Conservation (phyloP, 2,113 vertebrate species). For the Oxyura jamaicensis region DNA sequence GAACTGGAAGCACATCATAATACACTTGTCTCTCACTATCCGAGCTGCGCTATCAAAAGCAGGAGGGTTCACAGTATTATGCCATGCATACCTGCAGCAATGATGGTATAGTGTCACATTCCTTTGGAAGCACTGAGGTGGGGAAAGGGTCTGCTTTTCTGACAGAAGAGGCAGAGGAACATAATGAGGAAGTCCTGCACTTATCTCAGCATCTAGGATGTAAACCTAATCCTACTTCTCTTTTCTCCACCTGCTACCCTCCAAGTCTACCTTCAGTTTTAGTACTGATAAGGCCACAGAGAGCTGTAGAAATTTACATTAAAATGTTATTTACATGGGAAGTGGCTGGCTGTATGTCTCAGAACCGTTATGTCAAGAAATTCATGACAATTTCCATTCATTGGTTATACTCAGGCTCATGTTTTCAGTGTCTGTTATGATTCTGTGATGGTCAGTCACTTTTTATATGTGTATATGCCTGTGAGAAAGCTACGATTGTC, state of each 20-base stretch:
- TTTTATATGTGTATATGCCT: not conserved
- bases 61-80: not conserved
- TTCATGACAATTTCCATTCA: not conserved
- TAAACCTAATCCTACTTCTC: conserved; percentile 24
- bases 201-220: not conserved
- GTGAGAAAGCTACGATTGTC: not conserved
- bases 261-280: not conserved
- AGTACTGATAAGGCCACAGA: not conserved
- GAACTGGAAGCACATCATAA: rapidly evolving
- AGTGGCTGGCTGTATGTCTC: not conserved
- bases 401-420: not conserved
- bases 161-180: not conserved
- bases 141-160: not conserved
- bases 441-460: not conserved
- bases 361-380: not conserved
- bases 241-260: conserved; percentile 17
- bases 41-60: not conserved
- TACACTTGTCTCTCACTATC: not conserved
- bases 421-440: not conserved
- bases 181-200: conserved; percentile 8
- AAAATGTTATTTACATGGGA: not conserved
- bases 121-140: not conserved
- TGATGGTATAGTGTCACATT: not conserved
- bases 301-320: conserved; percentile 17
- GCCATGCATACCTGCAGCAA: not conserved